These are phyloP conservation scores for Hypothenemus hampei DNA, from an alignment of 1,140 invertebrate species.

Conservation along the genomic window DNA sequence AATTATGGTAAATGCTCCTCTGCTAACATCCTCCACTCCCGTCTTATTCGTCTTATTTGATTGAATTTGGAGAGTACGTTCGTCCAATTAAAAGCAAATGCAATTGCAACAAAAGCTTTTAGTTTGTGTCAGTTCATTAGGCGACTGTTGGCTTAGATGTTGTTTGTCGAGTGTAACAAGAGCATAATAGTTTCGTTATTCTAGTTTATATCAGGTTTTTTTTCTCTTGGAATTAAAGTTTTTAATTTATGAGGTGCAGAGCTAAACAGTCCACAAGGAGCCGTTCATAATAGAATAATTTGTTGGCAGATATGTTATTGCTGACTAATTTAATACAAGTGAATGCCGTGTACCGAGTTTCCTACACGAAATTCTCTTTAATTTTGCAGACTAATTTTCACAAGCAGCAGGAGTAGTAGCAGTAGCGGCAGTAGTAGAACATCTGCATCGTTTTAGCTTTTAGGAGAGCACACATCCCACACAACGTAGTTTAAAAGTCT, in stretches of 20 bases:
- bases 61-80: constrained; percentile 16
- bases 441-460: constrained; percentile 8
- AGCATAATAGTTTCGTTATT: too few relatives aligned
- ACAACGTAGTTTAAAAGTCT: constrained; percentile 4
- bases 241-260: too few relatives aligned
- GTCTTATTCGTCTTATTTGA: constrained; percentile 18
- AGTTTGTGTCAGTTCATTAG: constrained; percentile 9
- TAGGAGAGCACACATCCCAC: constrained; percentile 4
- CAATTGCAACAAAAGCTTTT: constrained; percentile 12
- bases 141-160: too few relatives aligned
- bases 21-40: constrained; percentile 2
- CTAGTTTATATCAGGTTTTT: too few relatives aligned
- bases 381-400: constrained; percentile 10
- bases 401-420: constrained; percentile 1
- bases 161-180: too few relatives aligned
- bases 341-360: not conserved
- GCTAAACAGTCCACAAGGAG: too few relatives aligned
- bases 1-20: constrained; percentile 23
- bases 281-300: too few relatives aligned
- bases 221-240: too few relatives aligned
- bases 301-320: too few relatives aligned
- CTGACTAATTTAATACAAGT: too few relatives aligned
- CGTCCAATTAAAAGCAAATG: constrained; percentile 17
- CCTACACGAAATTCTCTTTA: constrained; percentile 2
- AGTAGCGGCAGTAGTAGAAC: too few relatives aligned